Evolutionary conservation across 2,113 vertebrate genomes (phyloP), one percentile per base, ranked within the genome.

Genomic region (Otus sunia): DNA sequence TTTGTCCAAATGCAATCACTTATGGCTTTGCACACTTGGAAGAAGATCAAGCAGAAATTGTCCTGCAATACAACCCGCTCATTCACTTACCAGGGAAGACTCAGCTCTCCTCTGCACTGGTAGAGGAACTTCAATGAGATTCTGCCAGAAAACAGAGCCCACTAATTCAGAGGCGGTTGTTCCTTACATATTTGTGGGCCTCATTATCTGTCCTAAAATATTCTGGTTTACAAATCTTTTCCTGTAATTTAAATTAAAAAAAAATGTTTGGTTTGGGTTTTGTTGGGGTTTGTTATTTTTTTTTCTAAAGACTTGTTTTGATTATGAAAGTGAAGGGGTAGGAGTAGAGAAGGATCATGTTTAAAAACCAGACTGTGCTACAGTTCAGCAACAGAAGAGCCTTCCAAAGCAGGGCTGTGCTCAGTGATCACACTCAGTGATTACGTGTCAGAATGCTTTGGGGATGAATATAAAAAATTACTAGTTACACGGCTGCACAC

Each of bases 321-420:
- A 71, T 97, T 94, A 78, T 79, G 60, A 87, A 95, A 91, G 85
- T 75, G 72, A 87, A 79, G 36, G 72, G 30, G n/a, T 68, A 71
- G 76, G 56, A 94, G 50, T 87, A 16, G 62, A 85, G 34, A 22
- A 91, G 34, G 72, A 72, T 92, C 30, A 12, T 68, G 43, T 92
- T 96, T 91, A 58, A 86, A 94, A 95, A 62, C 3, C 62, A 94
- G 76, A 49, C 62, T 62, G 34, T 87, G 36, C 73, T 88, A 91
- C 6, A 1, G 64, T 89, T 91, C 74, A 82, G 78, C 62, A 75
- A 29, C 43, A 72, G 55, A 85, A 88, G 43, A 91, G 53, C 59
- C 67, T 92, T 95, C 89, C 80, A 91, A 94, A 95, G 71, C 7
- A 79, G 66, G 45, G 66, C 77, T 60, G 41, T 85, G 62, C 60